phyloP scores from a whole-genome alignment of 2,888 invertebrate species.

The Tribolium freemani region DNA sequence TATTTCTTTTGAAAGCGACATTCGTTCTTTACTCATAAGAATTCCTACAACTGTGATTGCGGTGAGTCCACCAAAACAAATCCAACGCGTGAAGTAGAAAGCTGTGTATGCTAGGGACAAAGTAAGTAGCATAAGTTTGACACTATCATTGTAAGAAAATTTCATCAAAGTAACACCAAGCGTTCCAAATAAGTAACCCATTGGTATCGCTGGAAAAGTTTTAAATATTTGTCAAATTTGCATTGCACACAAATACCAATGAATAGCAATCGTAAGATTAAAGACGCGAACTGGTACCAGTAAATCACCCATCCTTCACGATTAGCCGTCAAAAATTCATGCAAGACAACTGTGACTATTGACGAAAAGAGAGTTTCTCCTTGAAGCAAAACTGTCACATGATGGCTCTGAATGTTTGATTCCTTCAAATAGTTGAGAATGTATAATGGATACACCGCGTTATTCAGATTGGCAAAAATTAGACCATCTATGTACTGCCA shows the following conservation, averaged over 20 bases:
- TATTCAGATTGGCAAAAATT: not conserved
- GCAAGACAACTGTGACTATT: not conserved
- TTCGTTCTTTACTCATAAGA: slow-evolving; percentile 1
- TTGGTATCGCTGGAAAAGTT: not conserved
- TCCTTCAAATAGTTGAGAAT: not conserved
- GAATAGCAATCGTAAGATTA: not conserved
- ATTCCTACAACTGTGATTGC: not conserved
- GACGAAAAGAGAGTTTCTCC: slow-evolving; percentile 8
- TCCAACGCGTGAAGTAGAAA: not conserved
- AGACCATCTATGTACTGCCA: not conserved
- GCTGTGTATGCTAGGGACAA: not conserved
- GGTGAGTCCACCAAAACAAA: not conserved
- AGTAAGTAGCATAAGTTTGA: not conserved
- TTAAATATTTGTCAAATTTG: no score
- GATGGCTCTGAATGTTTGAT: not conserved
- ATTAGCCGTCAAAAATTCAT: not conserved
- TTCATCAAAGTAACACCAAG: not conserved
- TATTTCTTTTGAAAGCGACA: not conserved
- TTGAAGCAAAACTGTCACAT: slow-evolving; percentile 6
- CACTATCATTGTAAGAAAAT: not conserved
- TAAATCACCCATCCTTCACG: not conserved
- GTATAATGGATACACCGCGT: not conserved
- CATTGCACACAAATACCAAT: not conserved
- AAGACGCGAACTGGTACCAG: slow-evolving; percentile 12
- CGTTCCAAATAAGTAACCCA: not conserved